A percentile compares a stretch with the other conserved stretches of the same genome.
These are phyloP conservation scores for Stegophylla sp. DNA, from an alignment of 2,888 invertebrate species.

Conservation along the genomic window DNA sequence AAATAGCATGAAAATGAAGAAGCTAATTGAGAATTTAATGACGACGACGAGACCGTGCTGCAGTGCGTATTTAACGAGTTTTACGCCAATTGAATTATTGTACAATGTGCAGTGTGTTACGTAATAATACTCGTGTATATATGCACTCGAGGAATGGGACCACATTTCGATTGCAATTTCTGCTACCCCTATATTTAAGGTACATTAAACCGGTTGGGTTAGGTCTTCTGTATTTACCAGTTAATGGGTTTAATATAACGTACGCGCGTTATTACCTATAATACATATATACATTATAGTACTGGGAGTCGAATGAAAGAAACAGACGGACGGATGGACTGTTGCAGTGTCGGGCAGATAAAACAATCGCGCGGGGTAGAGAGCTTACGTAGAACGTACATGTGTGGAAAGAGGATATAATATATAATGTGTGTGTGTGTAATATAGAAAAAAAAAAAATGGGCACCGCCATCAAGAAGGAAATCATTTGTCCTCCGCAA, in stretches of 20 bases:
- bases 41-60: neutral
- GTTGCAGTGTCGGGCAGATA: too few species aligned
- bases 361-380: neutral
- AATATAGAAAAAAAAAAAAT: slow-evolving; percentile 26
- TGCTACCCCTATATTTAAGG: slow-evolving; percentile 57
- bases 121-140: neutral
- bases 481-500: slow-evolving; percentile 52
- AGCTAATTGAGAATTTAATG: slow-evolving; percentile 43
- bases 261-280: too few species aligned
- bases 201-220: slow-evolving; percentile 54
- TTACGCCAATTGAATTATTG: slow-evolving; percentile 42
- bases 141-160: neutral
- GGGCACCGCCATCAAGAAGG: slow-evolving; percentile 38
- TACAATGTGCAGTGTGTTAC: slow-evolving; percentile 1
- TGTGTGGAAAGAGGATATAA: neutral
- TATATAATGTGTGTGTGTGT: neutral
- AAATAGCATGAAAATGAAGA: slow-evolving; percentile 37
- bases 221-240: slow-evolving; percentile 28
- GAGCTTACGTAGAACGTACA: neutral
- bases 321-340: too few species aligned
- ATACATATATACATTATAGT: neutral
- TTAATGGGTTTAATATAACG: slow-evolving; percentile 34
- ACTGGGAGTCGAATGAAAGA: neutral
- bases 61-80: slow-evolving; percentile 17
- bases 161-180: slow-evolving; percentile 48